Conservation (phyloP, 2,797 vertebrate genomes). For the Champsocephalus gunnari region DNA sequence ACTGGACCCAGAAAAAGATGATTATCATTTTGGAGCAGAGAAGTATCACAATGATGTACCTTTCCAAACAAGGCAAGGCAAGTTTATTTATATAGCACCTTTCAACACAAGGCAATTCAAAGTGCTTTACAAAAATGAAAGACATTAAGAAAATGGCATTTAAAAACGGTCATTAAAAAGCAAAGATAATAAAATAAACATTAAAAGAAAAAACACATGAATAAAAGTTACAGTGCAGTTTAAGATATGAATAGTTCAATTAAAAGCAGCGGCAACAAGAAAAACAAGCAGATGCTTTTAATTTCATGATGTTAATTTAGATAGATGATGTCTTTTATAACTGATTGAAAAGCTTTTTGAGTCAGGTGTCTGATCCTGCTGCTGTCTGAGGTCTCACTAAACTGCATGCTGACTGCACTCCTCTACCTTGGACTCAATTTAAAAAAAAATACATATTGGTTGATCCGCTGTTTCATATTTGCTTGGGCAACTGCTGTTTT, state of each 20-base stretch:
- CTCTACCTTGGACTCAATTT: conserved; percentile 15
- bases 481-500: conserved; percentile 14
- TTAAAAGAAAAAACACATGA: too few relatives aligned
- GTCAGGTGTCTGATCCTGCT: neutral
- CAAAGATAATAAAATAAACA: too few relatives aligned
- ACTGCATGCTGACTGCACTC: neutral
- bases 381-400: conserved; percentile 9
- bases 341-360: neutral
- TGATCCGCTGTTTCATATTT: conserved; percentile 15
- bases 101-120: too few relatives aligned
- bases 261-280: too few relatives aligned
- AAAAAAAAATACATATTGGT: conserved; percentile 14
- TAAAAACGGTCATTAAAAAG: too few relatives aligned
- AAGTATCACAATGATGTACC: neutral
- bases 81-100: too few relatives aligned
- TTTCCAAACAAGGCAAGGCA: neutral
- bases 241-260: too few relatives aligned
- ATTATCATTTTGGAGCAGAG: neutral
- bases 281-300: neutral
- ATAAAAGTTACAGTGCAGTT: too few relatives aligned
- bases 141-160: too few relatives aligned
- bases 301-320: neutral
- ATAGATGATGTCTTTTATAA: neutral
- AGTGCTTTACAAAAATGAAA: too few relatives aligned
- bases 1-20: neutral